Evolutionary conservation across 92 coral and sea anemone genomes (phyloP).

Genomic region (Palythoa grandiflora): DNA sequence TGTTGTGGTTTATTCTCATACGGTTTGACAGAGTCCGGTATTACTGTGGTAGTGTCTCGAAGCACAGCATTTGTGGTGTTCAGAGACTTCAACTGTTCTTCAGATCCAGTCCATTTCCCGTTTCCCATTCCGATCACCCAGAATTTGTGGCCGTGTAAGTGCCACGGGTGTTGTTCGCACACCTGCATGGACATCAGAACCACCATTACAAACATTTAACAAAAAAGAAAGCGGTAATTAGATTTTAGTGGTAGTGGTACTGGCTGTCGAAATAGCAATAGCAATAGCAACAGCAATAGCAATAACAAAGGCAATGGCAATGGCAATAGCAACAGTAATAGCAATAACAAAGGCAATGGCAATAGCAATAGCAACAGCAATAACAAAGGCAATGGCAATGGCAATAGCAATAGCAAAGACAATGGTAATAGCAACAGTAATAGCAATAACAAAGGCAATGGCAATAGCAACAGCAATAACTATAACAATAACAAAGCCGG

Average conservation of each 20-base stretch:
- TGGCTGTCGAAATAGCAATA: neutral
- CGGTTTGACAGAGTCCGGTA: slow-evolving; percentile 52
- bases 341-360: no score
- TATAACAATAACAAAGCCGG: no score
- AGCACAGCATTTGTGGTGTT: slow-evolving; percentile 41
- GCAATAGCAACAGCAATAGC: no score
- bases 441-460: no score
- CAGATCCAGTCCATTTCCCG: slow-evolving; percentile 49
- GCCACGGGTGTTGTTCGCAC: slow-evolving; percentile 63
- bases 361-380: no score
- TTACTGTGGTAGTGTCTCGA: slow-evolving; percentile 53
- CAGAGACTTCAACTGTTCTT: slow-evolving; percentile 43
- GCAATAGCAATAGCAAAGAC: no score
- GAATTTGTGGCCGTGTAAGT: slow-evolving; percentile 56
- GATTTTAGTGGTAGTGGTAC: neutral
- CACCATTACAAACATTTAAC: neutral
- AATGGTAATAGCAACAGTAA: no score
- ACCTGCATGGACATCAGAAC: neutral
- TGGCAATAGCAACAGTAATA: no score
- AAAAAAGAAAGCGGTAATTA: neutral
- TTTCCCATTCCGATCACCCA: slow-evolving; percentile 60
- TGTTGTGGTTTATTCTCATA: slow-evolving; percentile 31
- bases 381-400: no score
- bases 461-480: no score
- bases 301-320: no score